Evolutionary conservation across 2,113 vertebrate genomes (phyloP).

Genomic region (Sprattus sprattus): DNA sequence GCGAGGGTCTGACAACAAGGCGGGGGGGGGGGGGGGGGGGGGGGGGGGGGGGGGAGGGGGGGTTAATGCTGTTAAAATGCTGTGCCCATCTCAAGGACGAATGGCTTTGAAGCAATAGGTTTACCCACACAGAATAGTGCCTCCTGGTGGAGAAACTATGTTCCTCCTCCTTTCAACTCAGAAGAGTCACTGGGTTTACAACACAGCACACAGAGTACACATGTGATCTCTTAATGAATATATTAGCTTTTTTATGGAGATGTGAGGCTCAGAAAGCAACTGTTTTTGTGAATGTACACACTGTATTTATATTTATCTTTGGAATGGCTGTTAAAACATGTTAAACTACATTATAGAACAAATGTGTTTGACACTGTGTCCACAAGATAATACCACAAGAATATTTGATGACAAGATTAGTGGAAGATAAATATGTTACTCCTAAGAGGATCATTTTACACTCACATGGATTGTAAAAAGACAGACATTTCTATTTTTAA

Average conservation of each 20-base stretch:
- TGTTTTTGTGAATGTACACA: not conserved
- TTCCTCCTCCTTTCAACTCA: slow-evolving; percentile 44
- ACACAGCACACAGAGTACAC: not conserved
- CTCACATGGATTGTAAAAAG: not conserved
- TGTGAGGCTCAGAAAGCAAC: not conserved
- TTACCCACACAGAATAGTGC: slow-evolving; percentile 57
- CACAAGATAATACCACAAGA: not conserved
- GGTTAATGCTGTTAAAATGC: not conserved
- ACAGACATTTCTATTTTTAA: slow-evolving; percentile 2
- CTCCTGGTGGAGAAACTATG: slow-evolving; percentile 68
- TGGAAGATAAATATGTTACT: not conserved
- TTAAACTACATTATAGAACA: not conserved
- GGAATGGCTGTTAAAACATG: not conserved
- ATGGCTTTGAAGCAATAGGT: not conserved
- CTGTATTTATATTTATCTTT: not conserved
- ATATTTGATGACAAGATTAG: not conserved
- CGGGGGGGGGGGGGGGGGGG: too few relatives aligned
- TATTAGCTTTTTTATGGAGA: not conserved
- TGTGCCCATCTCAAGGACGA: not conserved
- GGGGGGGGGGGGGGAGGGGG: too few relatives aligned
- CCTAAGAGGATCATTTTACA: not conserved
- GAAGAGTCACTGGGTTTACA: not conserved
- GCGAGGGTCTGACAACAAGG: not conserved
- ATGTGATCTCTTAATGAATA: not conserved
- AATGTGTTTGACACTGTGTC: not conserved